Evolutionary conservation across 2,113 vertebrate genomes (phyloP).

Genomic region (human (Homo sapiens)): GRCh38 chr15:60130501-60131000

Average conservation of each 20-base stretch:
- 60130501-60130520: neutral
- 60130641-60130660: neutral
- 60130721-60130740: neutral
- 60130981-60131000: no score
- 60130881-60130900: no score
- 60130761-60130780: neutral
- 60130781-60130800: neutral
- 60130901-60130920: no score
- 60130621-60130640: neutral
- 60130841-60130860: neutral
- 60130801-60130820: neutral
- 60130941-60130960: no score
- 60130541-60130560: neutral
- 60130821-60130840: neutral
- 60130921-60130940: no score
- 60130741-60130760: neutral
- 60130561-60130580: neutral
- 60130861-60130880: neutral
- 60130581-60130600: neutral
- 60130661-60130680: neutral
- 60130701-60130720: neutral
- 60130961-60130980: no score
- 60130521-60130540: neutral
- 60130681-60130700: neutral
- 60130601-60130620: neutral